A percentile compares a stretch with the other conserved stretches of the same genome.
Conservation (phyloP, 2,113 vertebrate genomes). For the Propithecus coquereli region DNA sequence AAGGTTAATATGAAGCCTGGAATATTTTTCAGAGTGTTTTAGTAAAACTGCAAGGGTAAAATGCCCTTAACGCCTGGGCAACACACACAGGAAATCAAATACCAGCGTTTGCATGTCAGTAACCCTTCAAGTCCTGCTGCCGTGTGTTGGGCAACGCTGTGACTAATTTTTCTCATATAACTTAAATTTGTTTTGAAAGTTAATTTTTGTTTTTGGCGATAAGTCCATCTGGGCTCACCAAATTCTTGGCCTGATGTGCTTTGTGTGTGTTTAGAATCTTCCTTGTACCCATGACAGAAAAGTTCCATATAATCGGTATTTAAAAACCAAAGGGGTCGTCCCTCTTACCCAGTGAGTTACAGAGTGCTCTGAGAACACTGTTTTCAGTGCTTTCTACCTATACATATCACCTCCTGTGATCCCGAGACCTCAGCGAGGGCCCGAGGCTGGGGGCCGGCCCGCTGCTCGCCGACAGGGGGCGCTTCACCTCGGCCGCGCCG, state of each 20-base stretch:
- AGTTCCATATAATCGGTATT: slow-evolving; percentile 19
- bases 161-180: not conserved
- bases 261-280: slow-evolving; percentile 44
- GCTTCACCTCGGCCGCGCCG: not conserved
- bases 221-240: slow-evolving; percentile 35
- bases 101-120: slow-evolving; percentile 75
- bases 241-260: not conserved
- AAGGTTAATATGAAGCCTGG: slow-evolving; percentile 88
- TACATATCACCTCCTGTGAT: slow-evolving; percentile 71
- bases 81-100: slow-evolving; percentile 77
- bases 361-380: slow-evolving; percentile 75
- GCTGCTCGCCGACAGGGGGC: not conserved
- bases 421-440: slow-evolving; percentile 46
- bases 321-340: slow-evolving; percentile 39
- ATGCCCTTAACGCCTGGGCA: slow-evolving; percentile 84
- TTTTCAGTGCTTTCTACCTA: slow-evolving; percentile 74
- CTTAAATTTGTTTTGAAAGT: slow-evolving; percentile 45
- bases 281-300: slow-evolving; percentile 62
- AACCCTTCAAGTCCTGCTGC: slow-evolving; percentile 84
- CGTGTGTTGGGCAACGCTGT: slow-evolving; percentile 37
- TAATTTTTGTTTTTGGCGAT: slow-evolving; percentile 59
- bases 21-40: slow-evolving; percentile 84
- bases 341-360: slow-evolving; percentile 53
- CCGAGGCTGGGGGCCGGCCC: not conserved
- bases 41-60: slow-evolving; percentile 84